Percentiles rank a stretch among this genome's conserved stretches.
phyloP scores from a whole-genome alignment of 2,797 vertebrate genomes.

The Phrynocephalus vlangalii region DNA sequence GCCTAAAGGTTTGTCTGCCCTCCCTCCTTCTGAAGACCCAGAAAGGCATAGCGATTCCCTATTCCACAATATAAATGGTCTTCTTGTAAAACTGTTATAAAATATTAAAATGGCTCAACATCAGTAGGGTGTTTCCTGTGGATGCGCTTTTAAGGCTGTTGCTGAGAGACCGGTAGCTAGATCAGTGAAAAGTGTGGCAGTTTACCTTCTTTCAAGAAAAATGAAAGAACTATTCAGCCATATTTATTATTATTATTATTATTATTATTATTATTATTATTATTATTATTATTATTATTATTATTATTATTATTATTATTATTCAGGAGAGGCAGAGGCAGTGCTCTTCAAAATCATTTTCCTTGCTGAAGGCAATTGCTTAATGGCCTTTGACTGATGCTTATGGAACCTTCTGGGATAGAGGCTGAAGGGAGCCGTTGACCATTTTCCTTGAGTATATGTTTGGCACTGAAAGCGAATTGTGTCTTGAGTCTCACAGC shows the following conservation, averaged over 20 bases:
- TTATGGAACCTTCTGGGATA: neutral
- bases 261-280: neutral
- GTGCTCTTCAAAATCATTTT: no score
- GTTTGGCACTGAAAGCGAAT: neutral
- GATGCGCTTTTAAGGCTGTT: conserved; percentile 2
- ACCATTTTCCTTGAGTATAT: neutral
- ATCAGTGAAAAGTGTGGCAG: neutral
- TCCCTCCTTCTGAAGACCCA: no score
- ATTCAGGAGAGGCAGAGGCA: neutral
- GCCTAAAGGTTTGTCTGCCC: no score
- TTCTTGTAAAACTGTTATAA: conserved; percentile 31
- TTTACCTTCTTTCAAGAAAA: neutral
- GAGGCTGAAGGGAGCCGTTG: neutral
- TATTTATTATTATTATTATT: neutral
- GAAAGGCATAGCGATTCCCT: conserved; percentile 1
- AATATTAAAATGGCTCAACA: conserved; percentile 14
- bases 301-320: neutral
- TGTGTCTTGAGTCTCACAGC: neutral
- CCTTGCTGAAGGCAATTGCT: neutral
- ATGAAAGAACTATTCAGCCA: neutral
- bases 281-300: neutral
- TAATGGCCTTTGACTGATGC: neutral
- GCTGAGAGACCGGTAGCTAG: neutral
- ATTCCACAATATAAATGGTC: conserved; percentile 29
- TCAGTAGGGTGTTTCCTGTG: neutral